Evolutionary conservation across 1,140 invertebrate species (phyloP), one percentile per base, ranked within the genome.

Genomic region (Temnothorax longispinosus): DNA sequence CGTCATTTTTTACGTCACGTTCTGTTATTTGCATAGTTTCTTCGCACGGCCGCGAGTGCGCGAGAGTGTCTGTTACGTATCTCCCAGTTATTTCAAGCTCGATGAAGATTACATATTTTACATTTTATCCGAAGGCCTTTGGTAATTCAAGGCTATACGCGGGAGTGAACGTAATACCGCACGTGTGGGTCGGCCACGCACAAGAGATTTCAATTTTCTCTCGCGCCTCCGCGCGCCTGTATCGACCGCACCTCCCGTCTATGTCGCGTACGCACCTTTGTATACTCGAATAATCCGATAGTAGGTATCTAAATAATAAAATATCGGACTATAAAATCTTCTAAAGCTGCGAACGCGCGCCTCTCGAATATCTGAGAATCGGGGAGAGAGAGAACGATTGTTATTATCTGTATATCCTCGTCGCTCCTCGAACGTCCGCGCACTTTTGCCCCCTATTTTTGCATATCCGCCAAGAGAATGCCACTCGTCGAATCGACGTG

Each of bases 51-150:
- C 11, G 32, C 27, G 27, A 41, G 38, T 41, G 38, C 38, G 13
- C 44, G 56, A 18, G 27, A 35, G 56, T 41, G 50, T 77, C 58
- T n/a, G 60, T 74, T 82, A 65, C 50, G 54, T 50, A 69, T 89
- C 84, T 71, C 54, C 78, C 74, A 84, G 86, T 89, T 74, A 58
- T 80, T 84, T 85, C 72, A 62, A 65, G 47, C 35, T 69, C 72
- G 77, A 85, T 78, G 75, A 54, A 85, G 82, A 78, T 87, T 90
- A 72, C 87, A 85, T 89, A 90, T 89, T 90, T 91, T 88, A 91
- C 71, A 62, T 67, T 82, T 81, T 44, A 47, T 11, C n/a, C 85
- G 76, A 65, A 81, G 87, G 74, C 67, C 76, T 54, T 88, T 60
- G 21, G 81, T 86, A 90, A 90, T 87, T 90, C 87, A 86, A 90